Base-by-base conservation (phyloP, 1,140 invertebrate species). In the Leptinotarsa lineolata region DNA sequence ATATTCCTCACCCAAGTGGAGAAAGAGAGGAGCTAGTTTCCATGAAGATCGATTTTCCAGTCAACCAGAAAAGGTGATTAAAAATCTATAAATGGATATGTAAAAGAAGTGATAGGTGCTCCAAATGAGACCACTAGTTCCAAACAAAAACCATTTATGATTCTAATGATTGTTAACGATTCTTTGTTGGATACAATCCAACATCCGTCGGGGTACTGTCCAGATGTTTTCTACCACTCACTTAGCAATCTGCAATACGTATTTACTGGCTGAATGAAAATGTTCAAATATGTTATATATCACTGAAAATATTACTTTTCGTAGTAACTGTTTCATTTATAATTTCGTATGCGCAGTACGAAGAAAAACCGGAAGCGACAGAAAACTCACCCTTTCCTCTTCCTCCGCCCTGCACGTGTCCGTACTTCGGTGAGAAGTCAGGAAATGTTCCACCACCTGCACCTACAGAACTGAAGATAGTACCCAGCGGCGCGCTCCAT, bases 371-470 rank as follows among this genome's bases (percentile, higher is more conserved):
- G 2, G 48, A 48, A 16, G n/a, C 63, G 15, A 74, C 70, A 6
- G 81, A 82, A 68, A 79, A 69, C 64, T 60, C 63, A 24, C 73
- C 81, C 2, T 78, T 90, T 24, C 83, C 88, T 12, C 78, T 93
- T 39, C 91, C 91, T 2, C 90, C 91, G 2, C 91, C 92, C 0
- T 94, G 92, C 81, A 92, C 91, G 0, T 92, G 92, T 79, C 92
- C 92, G 0, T 93, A 93, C 77, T 93, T 94, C 78, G 91, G 92
- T 1, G 88, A 91, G 73, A 86, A 87, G 70, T 88, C 81, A 3
- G 87, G 88, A 44, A 86, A 86, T 79, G 81, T 74, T 21, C 75
- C 81, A 11, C 77, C 85, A 1, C 83, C 85, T 0, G 83, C 84
- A 13, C 85, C 83, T 0, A 80, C 84, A 3, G 88, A 89, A 77